Base-by-base conservation (phyloP, 2,888 invertebrate genomes). In the Neuroscelio doddi region DNA sequence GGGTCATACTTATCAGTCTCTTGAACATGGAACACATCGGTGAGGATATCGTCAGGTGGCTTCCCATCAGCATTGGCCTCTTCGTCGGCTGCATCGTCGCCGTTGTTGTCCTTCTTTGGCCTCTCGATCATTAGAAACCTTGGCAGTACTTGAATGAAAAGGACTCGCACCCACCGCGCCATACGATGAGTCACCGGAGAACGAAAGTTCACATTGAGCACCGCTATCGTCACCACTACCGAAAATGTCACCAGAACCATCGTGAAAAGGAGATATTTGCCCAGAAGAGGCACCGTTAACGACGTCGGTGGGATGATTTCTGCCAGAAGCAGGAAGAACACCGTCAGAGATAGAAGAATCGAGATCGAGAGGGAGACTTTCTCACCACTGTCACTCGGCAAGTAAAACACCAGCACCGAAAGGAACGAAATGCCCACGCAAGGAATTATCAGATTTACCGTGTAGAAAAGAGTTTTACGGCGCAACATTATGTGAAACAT, bases 381-480 rank as follows among this genome's bases (percentile, higher is more conserved):
- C 86, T 98, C 98, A 72, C 98, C 98, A 47, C 96, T 96, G 86
- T 98, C 97, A 71, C 96, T 96, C 62, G 98, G 98, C 76, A 98
- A 87, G 86, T 98, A 98, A 87, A 98, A 98, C 69, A 98, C 98
- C 68, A 99, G 88, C 62, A 98, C 96, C 73, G 97, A 97, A 69
- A 99, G 90, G 86, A 97, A 96, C 64, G 96, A 96, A 82, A 98
- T 97, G 71, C 96, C 96, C 68, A 98, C 95, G 84, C 97, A 98
- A 52, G 97, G 98, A 79, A 97, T 96, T 80, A 98, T 97, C 71
- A 98, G 90, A 85, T 98, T 98, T 79, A 98, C 95, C 49, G 97
- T 97, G 88, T 98, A 98, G 88, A 98, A 98, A 66, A 98, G 91
- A 29, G 98, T 97, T 87, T 97, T 97, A 77, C 97, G 89, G 76